phyloP scores from a whole-genome alignment of 2,888 invertebrate species.

The Ischnus inquisitorius region DNA sequence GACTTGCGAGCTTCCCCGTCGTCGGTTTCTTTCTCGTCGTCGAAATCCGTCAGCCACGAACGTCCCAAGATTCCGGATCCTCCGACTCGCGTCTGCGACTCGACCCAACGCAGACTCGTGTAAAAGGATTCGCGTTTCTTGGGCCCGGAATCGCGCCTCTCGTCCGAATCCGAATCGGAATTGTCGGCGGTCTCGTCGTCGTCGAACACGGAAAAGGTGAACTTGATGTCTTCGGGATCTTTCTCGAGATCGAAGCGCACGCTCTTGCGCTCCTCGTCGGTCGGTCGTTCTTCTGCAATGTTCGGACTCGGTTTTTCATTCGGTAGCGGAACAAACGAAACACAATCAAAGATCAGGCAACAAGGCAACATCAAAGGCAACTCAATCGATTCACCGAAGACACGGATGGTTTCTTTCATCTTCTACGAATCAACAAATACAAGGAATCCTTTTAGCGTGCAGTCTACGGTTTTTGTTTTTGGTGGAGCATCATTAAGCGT shows the following conservation, averaged over 20 bases:
- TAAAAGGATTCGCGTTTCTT: slow-evolving; percentile 27
- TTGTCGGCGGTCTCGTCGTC: slow-evolving; percentile 72
- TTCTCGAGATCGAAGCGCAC: slow-evolving; percentile 89
- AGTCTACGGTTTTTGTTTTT: slow-evolving; percentile 8
- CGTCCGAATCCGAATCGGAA: slow-evolving; percentile 77
- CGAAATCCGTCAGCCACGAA: slow-evolving; percentile 18
- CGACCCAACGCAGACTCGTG: slow-evolving; percentile 34
- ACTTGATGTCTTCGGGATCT: slow-evolving; percentile 83
- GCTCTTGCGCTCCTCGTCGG: slow-evolving; percentile 92
- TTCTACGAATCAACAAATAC: slow-evolving; percentile 21
- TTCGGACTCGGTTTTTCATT: slow-evolving; percentile 15
- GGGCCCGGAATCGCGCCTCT: slow-evolving; percentile 35
- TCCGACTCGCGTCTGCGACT: slow-evolving; percentile 34
- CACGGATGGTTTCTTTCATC: not conserved
- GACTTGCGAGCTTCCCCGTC: not conserved
- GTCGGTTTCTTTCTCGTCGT: not conserved
- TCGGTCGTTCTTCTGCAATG: slow-evolving; percentile 82
- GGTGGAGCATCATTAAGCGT: slow-evolving; percentile 6
- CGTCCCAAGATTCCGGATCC: slow-evolving; percentile 7
- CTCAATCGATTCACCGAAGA: not conserved
- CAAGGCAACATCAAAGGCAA: slow-evolving; percentile 5
- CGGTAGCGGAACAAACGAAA: not conserved
- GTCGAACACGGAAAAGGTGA: slow-evolving; percentile 80
- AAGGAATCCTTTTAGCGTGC: slow-evolving; percentile 23
- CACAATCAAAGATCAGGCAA: not conserved